Base-by-base conservation (phyloP, 2,888 invertebrate species). In the Caenorhabditis imperialis region DNA sequence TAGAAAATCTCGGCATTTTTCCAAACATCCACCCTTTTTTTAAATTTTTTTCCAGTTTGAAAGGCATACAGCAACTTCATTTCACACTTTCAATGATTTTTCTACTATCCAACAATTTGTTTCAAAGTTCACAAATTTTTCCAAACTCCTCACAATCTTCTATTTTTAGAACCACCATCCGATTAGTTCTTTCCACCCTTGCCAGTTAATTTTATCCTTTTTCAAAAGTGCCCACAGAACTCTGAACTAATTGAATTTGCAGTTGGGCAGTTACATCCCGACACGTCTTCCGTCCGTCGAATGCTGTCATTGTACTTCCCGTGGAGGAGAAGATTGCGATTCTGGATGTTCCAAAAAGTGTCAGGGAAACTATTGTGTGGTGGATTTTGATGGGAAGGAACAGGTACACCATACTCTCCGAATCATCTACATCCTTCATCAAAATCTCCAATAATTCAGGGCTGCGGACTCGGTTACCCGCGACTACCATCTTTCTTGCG, bases 331-430 rank as follows among this genome's bases (percentile, higher is more conserved):
- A 40, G 75, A 84, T 45, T 86, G 85, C 62, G 79, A 82, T 14
- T 60, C 79, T 38, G 72, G 77, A 20, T 87, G 87, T 57, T 58
- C 75, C 1, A 69, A 70, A n/a, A 83, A 75, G 27, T 87, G 87
- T 65, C 67, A 78, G 14, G 87, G 87, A 23, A 85, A 87, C 63
- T 87, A 87, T 58, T 87, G 87, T 40, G 80, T 86, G n/a, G 78
- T 85, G 22, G 87, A 87, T 73, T 86, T 86, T 77, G 85, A 84
- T 44, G 85, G 87, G 4, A 75, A 81, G 18, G 86, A 87, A 45
- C 87, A 87, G 78, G 82, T 82, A 30, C 6, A 30, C 7, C 6
- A 30, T 30, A 30, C 51, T 47, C n/a, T 30, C 12, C 42, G 25
- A 57, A 67, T 14, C n/a, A n/a, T n/a, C n/a, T n/a, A n/a, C n/a